phyloP scores from a whole-genome alignment of 2,113 vertebrate species.

The Rhegmatorhina hoffmannsi region DNA sequence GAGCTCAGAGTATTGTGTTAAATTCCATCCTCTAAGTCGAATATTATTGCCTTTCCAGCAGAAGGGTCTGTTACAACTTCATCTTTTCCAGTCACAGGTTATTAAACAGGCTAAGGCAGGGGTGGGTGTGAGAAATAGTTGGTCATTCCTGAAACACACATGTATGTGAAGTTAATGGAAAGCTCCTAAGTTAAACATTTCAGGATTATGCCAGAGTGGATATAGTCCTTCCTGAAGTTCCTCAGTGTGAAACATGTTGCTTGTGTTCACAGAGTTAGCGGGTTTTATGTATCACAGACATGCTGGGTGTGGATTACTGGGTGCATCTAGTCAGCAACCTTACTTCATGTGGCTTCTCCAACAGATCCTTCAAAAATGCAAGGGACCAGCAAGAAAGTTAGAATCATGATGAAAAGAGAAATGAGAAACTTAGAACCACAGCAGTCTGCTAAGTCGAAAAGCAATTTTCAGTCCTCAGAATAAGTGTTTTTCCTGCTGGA shows the following conservation, averaged over 20 bases:
- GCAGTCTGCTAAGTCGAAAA: neutral
- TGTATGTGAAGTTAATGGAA: neutral
- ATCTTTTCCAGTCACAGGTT: neutral
- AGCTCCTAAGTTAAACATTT: neutral
- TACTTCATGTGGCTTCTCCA: neutral
- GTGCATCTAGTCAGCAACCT: neutral
- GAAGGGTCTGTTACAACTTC: neutral
- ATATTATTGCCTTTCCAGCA: neutral
- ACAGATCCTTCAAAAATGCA: neutral
- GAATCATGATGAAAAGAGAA: neutral
- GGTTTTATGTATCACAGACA: neutral
- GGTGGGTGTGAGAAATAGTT: neutral
- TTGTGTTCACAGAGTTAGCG: neutral
- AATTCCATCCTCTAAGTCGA: neutral
- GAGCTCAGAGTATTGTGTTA: neutral
- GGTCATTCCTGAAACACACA: neutral
- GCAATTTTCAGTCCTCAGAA: neutral
- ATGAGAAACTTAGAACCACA: neutral
- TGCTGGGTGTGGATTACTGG: neutral
- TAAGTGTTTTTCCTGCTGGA: neutral
- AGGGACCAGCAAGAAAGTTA: neutral
- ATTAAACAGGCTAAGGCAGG: neutral
- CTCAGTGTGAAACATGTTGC: neutral
- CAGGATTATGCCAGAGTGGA: neutral
- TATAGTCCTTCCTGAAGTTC: neutral